Base-by-base conservation (phyloP, 2,113 vertebrate species). In the Panthera leo region DNA sequence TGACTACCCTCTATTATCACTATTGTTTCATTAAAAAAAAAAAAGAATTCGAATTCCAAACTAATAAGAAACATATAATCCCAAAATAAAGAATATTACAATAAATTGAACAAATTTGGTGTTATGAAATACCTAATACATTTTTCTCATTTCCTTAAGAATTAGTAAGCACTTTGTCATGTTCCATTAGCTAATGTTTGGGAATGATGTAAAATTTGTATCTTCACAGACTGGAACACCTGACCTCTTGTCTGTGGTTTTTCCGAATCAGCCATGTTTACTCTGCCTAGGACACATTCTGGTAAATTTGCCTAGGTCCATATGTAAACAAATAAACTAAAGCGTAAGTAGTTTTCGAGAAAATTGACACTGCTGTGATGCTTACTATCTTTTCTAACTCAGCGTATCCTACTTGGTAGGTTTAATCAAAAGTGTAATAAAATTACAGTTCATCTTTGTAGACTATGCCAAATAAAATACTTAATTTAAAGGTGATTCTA, bases 401-500 rank as follows among this genome's bases (percentile, higher is more conserved):
- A 34, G 39, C 68, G 4, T 70, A 7, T 84, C 25, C 9, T 68
- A 73, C 45, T 67, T 91, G 51, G 10, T 45, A 88, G 25, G 78
- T 93, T 93, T 63, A 79, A 63, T 80, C 5, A 63, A 79, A 75
- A 29, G 13, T 63, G 1, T 91, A 42, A 29, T 73, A 89, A 42
- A 15, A 90, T 65, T 80, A 25, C 0, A n/a, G 15, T 93, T 93
- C 19, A 82, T 70, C 31, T 97, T 85, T 68, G 39, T 94, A 78
- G 51, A 85, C 1, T 55, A 63, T 8, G 58, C 25, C 14, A 78
- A 95, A 91, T 53, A 42, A 94, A 89, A 83, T 89, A 67, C 16
- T 79, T n/a, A n/a, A 12, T 84, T 76, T 82, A 65, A 42, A 92
- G 7, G 42, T 95, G 21, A 94, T 95, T 91, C 39, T 91, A 91